phyloP scores from a whole-genome alignment of 2,888 invertebrate species.

The Hyposoter didymator region DNA sequence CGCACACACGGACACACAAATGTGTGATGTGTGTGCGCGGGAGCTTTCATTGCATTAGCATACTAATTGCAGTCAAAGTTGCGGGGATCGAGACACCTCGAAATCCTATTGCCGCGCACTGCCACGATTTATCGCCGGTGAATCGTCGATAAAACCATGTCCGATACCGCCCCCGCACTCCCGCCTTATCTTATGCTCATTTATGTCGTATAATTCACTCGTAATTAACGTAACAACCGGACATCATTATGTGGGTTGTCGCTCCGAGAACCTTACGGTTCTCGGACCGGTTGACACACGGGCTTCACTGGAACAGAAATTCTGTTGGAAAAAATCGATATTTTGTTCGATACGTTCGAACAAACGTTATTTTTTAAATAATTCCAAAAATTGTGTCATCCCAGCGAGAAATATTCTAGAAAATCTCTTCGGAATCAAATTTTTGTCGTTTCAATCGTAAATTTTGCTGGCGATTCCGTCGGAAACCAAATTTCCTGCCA shows the following conservation, averaged over 20 bases:
- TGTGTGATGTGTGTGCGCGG: neutral
- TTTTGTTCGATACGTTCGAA: too few relatives aligned
- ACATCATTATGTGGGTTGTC: constrained; percentile 57
- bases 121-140: constrained; percentile 74
- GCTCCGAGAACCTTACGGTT: neutral
- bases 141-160: constrained; percentile 74
- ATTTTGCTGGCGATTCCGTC: too few relatives aligned
- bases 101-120: constrained; percentile 30
- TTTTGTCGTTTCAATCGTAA: too few relatives aligned
- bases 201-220: constrained; percentile 67
- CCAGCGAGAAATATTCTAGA: too few relatives aligned
- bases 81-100: constrained; percentile 57
- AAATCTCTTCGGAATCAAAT: too few relatives aligned
- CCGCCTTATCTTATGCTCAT: constrained; percentile 50
- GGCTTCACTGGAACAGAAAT: too few relatives aligned
- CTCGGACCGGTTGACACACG: neutral
- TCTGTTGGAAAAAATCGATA: neutral
- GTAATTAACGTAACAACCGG: constrained; percentile 67
- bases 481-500: too few relatives aligned
- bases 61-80: constrained; percentile 80
- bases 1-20: neutral
- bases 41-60: constrained; percentile 74
- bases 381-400: too few relatives aligned
- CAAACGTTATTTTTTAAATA: too few relatives aligned
- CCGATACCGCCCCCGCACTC: constrained; percentile 59